These are phyloP conservation scores for Pteronura brasiliensis DNA, from an alignment of 2,113 vertebrate species.

Conservation along the genomic window DNA sequence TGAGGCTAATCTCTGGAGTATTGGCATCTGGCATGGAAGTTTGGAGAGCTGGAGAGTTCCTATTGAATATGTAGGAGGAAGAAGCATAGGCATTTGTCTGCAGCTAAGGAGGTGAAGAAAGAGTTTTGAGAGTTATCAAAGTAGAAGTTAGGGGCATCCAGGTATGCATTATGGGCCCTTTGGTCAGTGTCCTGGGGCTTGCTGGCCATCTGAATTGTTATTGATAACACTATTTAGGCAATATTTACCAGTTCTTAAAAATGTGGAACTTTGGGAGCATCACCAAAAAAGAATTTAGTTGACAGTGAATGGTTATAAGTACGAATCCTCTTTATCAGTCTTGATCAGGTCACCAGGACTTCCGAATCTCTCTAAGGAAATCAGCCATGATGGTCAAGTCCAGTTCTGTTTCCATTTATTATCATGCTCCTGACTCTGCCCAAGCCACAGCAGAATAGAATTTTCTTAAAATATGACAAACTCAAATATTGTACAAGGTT, in stretches of 20 bases:
- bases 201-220: neutral
- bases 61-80: neutral
- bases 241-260: conserved; percentile 6
- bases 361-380: neutral
- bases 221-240: neutral
- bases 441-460: neutral
- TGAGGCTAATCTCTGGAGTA: neutral
- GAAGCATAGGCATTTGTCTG: neutral
- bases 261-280: neutral
- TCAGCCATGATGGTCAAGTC: neutral
- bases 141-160: neutral
- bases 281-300: neutral
- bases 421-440: neutral
- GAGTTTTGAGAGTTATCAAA: neutral
- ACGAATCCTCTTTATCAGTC: neutral
- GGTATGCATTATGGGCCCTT: neutral
- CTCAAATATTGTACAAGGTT: neutral
- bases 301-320: neutral
- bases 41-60: neutral
- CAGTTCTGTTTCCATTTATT: too few relatives aligned
- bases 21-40: neutral
- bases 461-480: neutral
- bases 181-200: neutral
- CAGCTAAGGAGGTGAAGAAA: neutral
- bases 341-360: neutral